Conservation (phyloP, 2,797 vertebrate species). For the Pteronotus mesoamericanus region DNA sequence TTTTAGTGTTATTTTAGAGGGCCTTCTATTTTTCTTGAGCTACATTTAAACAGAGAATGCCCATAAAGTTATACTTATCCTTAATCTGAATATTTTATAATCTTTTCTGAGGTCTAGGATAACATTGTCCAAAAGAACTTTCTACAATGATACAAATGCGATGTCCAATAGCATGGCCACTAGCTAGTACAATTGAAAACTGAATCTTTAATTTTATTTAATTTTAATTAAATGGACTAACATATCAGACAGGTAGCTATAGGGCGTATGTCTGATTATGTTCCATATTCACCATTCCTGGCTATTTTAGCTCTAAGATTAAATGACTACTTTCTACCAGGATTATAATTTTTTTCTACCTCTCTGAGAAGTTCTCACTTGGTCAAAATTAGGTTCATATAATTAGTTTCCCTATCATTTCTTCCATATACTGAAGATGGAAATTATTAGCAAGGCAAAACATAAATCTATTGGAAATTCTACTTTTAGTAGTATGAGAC, state of each 20-base stretch:
- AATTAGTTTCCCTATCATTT: conserved; percentile 29
- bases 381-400: conserved; percentile 5
- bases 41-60: background rate
- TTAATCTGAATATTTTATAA: conserved; percentile 19
- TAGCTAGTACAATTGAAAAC: conserved; percentile 16
- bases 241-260: background rate
- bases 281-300: background rate
- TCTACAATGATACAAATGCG: background rate
- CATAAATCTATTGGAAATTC: background rate
- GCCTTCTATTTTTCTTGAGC: background rate
- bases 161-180: background rate
- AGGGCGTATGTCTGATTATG: background rate
- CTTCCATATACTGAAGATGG: background rate
- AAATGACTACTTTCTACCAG: conserved; percentile 24
- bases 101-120: background rate
- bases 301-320: conserved; percentile 35
- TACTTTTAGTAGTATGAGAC: background rate
- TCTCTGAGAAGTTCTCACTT: conserved; percentile 7
- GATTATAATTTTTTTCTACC: background rate
- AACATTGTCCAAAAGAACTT: background rate
- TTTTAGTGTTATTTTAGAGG: conserved; percentile 9
- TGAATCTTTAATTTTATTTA: conserved; percentile 33
- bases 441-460: conserved; percentile 33
- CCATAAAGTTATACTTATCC: background rate
- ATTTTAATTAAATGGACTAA: conserved; percentile 41